Evolutionary conservation across 2,888 invertebrate genomes (phyloP).

Genomic region (Gerris lacustris): DNA sequence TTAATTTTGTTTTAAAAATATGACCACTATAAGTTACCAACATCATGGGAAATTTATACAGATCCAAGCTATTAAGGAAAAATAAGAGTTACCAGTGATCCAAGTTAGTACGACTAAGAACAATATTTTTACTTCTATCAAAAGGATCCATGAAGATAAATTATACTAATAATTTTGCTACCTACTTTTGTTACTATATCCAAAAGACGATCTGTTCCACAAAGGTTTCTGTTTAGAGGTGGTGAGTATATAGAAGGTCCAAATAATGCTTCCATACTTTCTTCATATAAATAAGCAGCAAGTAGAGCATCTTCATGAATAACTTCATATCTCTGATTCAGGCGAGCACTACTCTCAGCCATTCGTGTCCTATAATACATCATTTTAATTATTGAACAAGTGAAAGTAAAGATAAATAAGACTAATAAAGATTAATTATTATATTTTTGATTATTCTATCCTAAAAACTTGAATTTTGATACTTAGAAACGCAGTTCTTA

Average conservation of each 20-base stretch:
- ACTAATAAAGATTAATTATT: too few relatives aligned
- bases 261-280: conserved; percentile 23
- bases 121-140: too few relatives aligned
- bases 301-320: conserved; percentile 33
- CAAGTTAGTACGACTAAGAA: too few relatives aligned
- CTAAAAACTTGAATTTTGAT: background rate
- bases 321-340: conserved; percentile 31
- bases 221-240: conserved; percentile 16
- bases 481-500: conserved; percentile 27
- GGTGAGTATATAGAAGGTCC: conserved; percentile 21
- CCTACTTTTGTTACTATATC: background rate
- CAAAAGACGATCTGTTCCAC: background rate
- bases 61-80: too few relatives aligned
- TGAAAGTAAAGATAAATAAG: too few relatives aligned
- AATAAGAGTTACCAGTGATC: too few relatives aligned
- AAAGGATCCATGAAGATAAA: too few relatives aligned
- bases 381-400: background rate
- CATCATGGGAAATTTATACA: too few relatives aligned
- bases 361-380: conserved; percentile 31
- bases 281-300: conserved; percentile 32
- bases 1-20: too few relatives aligned
- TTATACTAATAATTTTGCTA: background rate
- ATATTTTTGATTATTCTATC: background rate
- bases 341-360: conserved; percentile 33
- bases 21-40: too few relatives aligned